Conservation (phyloP, 1,140 invertebrate genomes). For the Lucilia sericata region DNA sequence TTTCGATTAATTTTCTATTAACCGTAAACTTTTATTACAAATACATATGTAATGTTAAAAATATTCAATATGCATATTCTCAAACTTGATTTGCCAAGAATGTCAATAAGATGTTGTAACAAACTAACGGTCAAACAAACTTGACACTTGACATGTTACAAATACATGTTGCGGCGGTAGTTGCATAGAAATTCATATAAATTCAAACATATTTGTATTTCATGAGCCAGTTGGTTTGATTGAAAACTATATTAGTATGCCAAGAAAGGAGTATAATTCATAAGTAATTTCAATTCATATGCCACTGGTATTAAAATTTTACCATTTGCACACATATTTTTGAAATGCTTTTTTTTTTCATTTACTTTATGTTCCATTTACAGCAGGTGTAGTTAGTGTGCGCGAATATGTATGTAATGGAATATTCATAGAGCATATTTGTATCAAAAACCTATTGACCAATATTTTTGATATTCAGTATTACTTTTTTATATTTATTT, state of each 20-base stretch:
- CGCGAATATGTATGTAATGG: background rate
- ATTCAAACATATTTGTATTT: too few species aligned
- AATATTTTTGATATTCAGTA: background rate
- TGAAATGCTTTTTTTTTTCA: background rate
- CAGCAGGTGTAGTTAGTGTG: background rate
- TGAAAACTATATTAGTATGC: background rate
- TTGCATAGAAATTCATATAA: too few species aligned
- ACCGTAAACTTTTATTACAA: too few species aligned
- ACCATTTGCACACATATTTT: background rate
- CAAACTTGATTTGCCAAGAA: background rate
- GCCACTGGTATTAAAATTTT: background rate
- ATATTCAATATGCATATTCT: too few species aligned
- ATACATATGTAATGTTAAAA: too few species aligned
- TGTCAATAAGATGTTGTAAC: background rate
- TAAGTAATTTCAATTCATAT: background rate
- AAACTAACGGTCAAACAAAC: background rate
- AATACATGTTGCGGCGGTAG: background rate
- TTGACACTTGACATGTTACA: constrained; percentile 15
- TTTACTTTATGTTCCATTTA: background rate
- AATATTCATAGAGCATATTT: background rate
- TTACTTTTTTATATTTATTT: background rate
- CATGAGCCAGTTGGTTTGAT: too few species aligned
- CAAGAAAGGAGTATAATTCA: background rate
- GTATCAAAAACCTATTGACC: constrained; percentile 11
- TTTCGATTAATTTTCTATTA: too few species aligned